Percentiles rank a stretch among this genome's conserved stretches.
Conservation (phyloP, 2,797 vertebrate species). For the Kryptolebias ocellatus region DNA sequence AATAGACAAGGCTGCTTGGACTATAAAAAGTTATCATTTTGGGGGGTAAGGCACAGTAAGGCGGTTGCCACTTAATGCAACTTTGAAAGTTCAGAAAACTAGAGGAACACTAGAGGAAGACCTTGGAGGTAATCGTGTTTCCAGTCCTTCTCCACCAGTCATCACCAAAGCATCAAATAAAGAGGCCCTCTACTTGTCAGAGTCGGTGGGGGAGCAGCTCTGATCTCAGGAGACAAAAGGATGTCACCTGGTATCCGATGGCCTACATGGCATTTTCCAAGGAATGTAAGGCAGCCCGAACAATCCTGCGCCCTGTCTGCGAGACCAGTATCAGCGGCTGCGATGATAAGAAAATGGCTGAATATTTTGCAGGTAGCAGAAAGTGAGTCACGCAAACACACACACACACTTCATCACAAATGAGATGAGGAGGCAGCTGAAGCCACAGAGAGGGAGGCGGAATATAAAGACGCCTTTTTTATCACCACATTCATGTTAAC, state of each 20-base stretch:
- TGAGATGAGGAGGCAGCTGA: conserved; percentile 21
- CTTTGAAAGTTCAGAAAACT: neutral
- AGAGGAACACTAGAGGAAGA: neutral
- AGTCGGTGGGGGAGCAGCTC: conserved; percentile 20
- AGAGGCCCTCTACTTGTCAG: conserved; percentile 28
- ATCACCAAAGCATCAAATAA: conserved; percentile 4
- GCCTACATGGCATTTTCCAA: conserved; percentile 65
- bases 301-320: conserved; percentile 39
- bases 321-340: conserved; percentile 41
- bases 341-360: conserved; percentile 41
- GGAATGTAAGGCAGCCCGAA: conserved; percentile 68
- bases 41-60: neutral
- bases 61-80: too few species aligned
- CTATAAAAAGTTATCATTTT: conserved; percentile 17
- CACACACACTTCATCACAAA: conserved; percentile 20
- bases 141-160: conserved; percentile 1
- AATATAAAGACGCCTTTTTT: conserved; percentile 5
- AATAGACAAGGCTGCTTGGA: conserved; percentile 36
- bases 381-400: conserved; percentile 32
- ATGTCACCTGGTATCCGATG: conserved; percentile 55
- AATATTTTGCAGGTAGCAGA: conserved; percentile 42
- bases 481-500: neutral
- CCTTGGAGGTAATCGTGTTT: neutral
- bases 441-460: neutral
- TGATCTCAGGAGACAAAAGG: conserved; percentile 52